Base-by-base conservation (phyloP, 2,888 invertebrate genomes). In the Scaptomyza flava region DNA sequence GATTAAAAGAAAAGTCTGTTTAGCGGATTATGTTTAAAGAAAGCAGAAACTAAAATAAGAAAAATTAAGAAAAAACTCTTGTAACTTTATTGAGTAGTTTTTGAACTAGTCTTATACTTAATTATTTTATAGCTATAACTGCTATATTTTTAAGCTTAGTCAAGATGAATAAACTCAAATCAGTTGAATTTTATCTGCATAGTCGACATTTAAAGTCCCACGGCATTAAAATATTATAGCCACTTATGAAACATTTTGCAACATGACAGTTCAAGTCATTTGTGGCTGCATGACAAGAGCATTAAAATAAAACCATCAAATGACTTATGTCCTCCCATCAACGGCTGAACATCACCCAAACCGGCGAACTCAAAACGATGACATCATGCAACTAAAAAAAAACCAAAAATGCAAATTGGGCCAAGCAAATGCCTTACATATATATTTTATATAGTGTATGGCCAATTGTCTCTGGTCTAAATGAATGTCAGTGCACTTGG, bases 401-500 rank as follows among this genome's bases (percentile, higher is more conserved):
- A 69, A 58, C 70, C 85, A 64, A 60, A 41, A 62, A 56, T 73
- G 80, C 77, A 62, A 82, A 87, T 71, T 70, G 83, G 77, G 70
- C 53, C 79, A 80, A 59, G 51, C 61, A 53, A 23, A 72, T 60
- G 66, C 7, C 48, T 56, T 42, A 51, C 17, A 33, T 17, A 72
- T 54, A 53, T 14, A 63, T 51, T 45, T 14, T 36, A 34, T 48
- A 52, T 66, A 14, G 38, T 48, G 57, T 72, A 56, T 73, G 77
- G 83, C 80, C 68, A 82, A 82, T 85, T 87, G 86, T 75, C 69
- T 71, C 7, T 51, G 2, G 27, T 38, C 27, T 50, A 38, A 53
- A 20, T 57, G 70, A 82, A 73, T 77, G 79, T 73, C 79, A 79
- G 79, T 82, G 86, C 86, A 87, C 80, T 82, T 87, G 86, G 65